These are phyloP conservation scores for Labeo calbasu DNA, from an alignment of 2,797 vertebrate genomes.

Conservation along the genomic window DNA sequence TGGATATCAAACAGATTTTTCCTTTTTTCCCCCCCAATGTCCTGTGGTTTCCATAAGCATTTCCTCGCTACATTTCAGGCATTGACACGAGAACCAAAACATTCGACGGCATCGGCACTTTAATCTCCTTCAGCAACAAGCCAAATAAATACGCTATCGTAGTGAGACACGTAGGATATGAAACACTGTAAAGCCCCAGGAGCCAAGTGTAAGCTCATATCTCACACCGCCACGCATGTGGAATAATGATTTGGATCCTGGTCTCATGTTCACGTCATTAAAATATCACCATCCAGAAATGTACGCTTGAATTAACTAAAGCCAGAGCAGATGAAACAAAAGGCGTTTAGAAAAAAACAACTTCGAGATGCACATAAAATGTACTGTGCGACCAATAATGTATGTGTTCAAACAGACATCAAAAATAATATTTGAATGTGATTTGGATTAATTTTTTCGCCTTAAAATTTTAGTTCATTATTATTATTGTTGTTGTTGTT, in stretches of 20 bases:
- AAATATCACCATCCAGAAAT: background rate
- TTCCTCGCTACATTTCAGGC: conserved; percentile 61
- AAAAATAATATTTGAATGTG: background rate
- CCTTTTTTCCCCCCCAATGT: conserved; percentile 43
- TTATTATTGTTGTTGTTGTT: background rate
- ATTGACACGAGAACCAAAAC: conserved; percentile 63
- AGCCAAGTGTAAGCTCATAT: conserved; percentile 54
- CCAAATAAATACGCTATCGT: conserved; percentile 66
- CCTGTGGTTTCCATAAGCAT: conserved; percentile 62
- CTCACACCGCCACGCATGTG: conserved; percentile 20
- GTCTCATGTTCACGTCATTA: conserved; percentile 29
- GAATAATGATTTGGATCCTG: conserved; percentile 21
- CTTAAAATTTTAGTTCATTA: background rate
- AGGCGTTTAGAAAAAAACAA: background rate
- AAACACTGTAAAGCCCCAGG: conserved; percentile 65
- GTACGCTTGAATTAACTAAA: conserved; percentile 1
- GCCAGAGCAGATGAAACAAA: background rate
- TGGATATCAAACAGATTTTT: conserved; percentile 66
- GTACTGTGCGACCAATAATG: background rate
- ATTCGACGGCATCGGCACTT: conserved; percentile 51
- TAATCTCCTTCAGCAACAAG: conserved; percentile 69
- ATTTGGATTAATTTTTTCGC: background rate
- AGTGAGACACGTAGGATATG: conserved; percentile 50
- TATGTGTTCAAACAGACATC: background rate
- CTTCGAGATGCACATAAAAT: background rate